These are phyloP conservation scores for Aotus griseimembra DNA, from an alignment of 2,797 vertebrate species.

Conservation along the genomic window DNA sequence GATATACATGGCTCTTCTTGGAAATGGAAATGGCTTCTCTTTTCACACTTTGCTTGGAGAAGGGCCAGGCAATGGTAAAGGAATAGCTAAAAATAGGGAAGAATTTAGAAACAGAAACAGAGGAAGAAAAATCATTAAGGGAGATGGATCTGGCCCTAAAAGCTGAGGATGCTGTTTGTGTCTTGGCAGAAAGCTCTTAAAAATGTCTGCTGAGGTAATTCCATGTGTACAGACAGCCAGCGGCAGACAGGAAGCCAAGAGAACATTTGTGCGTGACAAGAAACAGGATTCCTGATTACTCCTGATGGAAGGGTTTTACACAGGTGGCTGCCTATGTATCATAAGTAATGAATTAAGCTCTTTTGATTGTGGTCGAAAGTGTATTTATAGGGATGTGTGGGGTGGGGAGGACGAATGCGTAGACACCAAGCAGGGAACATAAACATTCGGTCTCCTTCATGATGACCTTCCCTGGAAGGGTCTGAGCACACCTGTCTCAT, in stretches of 20 bases:
- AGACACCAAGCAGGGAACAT: rapidly evolving
- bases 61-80: neutral
- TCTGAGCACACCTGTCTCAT: neutral
- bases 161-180: neutral
- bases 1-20: neutral
- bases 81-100: neutral
- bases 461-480: neutral
- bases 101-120: slow-evolving; percentile 41
- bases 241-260: neutral
- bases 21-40: slow-evolving; percentile 41
- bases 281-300: neutral
- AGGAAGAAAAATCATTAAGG: slow-evolving; percentile 25
- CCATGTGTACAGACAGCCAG: neutral
- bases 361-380: neutral
- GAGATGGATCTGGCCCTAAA: slow-evolving; percentile 1
- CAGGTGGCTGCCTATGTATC: neutral
- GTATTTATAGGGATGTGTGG: neutral
- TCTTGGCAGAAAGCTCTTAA: slow-evolving; percentile 20
- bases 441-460: neutral
- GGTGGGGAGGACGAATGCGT: neutral
- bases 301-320: neutral
- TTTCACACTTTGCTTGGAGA: slow-evolving; percentile 18
- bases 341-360: neutral
- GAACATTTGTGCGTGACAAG: neutral
- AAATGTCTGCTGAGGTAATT: slow-evolving; percentile 57